Percentiles rank a stretch among this genome's conserved stretches.
Evolutionary conservation across 2,888 invertebrate species (phyloP).

Genomic region (Meliscaeva auricollis): DNA sequence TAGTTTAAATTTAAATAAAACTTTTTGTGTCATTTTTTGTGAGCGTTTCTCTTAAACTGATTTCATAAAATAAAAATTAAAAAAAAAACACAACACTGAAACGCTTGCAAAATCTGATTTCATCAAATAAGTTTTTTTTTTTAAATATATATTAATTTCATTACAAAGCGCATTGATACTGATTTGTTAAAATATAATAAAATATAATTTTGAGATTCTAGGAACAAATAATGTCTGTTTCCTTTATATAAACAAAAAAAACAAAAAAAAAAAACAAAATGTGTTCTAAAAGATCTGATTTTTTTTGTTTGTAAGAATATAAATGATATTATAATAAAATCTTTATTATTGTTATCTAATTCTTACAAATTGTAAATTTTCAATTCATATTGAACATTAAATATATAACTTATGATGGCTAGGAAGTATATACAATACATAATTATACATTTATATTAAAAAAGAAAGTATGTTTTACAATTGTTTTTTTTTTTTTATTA

Average conservation of each 20-base stretch:
- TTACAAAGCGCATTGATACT: background rate
- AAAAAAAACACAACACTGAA: background rate
- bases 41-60: background rate
- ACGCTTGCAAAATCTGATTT: constrained; percentile 19
- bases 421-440: constrained; percentile 5
- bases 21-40: constrained; percentile 24
- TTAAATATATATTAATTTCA: constrained; percentile 14
- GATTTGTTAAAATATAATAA: background rate
- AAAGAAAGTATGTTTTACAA: background rate
- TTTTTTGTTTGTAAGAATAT: constrained; percentile 36
- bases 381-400: constrained; percentile 45
- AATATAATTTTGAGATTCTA: constrained; percentile 12
- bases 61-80: constrained; percentile 5
- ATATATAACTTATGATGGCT: constrained; percentile 4
- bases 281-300: constrained; percentile 16
- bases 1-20: background rate
- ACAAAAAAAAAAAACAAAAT: background rate
- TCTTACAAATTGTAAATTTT: constrained; percentile 43
- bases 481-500: background rate
- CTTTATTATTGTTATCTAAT: constrained; percentile 32
- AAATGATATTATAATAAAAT: constrained; percentile 12
- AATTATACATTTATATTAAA: constrained; percentile 4
- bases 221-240: background rate
- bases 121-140: constrained; percentile 24
- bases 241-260: background rate